These are phyloP conservation scores for Propsilocerus akamusi DNA, from an alignment of 1,140 invertebrate species.

Conservation along the genomic window DNA sequence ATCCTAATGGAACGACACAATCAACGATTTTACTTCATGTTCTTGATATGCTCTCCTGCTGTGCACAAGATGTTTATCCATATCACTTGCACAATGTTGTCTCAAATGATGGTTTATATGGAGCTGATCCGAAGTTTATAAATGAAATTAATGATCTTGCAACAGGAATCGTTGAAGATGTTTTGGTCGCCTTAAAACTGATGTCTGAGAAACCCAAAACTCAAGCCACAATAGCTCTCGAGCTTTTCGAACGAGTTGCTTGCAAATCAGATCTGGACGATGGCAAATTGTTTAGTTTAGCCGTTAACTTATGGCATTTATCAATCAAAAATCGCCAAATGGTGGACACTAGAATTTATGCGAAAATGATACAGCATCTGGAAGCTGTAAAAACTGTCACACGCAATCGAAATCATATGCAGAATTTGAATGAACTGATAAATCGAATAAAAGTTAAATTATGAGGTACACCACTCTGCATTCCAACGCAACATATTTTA, in stretches of 20 bases:
- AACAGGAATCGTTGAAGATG: constrained; percentile 54
- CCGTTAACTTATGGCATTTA: constrained; percentile 60
- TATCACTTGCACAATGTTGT: constrained; percentile 39
- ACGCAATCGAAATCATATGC: not conserved
- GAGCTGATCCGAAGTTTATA: constrained; percentile 71
- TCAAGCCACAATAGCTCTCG: constrained; percentile 47
- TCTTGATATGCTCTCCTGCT: constrained; percentile 19
- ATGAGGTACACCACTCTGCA: too few species aligned
- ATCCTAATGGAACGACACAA: constrained; percentile 31
- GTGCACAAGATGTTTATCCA: constrained; percentile 18
- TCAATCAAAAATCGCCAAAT: constrained; percentile 35
- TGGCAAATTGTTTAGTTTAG: constrained; percentile 37
- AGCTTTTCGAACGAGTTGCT: constrained; percentile 53
- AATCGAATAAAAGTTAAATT: constrained; percentile 1
- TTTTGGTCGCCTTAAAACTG: constrained; percentile 51
- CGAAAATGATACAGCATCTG: not conserved
- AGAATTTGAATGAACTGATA: not conserved
- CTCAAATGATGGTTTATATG: constrained; percentile 87
- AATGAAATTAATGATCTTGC: constrained; percentile 61
- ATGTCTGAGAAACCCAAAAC: constrained; percentile 31
- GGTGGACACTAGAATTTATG: constrained; percentile 12
- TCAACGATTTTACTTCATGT: constrained; percentile 38
- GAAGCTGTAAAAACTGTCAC: not conserved
- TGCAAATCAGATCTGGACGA: constrained; percentile 45
- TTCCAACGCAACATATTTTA: too few species aligned